Conservation (phyloP, 2,888 invertebrate species). For the Achlya flavicornis region DNA sequence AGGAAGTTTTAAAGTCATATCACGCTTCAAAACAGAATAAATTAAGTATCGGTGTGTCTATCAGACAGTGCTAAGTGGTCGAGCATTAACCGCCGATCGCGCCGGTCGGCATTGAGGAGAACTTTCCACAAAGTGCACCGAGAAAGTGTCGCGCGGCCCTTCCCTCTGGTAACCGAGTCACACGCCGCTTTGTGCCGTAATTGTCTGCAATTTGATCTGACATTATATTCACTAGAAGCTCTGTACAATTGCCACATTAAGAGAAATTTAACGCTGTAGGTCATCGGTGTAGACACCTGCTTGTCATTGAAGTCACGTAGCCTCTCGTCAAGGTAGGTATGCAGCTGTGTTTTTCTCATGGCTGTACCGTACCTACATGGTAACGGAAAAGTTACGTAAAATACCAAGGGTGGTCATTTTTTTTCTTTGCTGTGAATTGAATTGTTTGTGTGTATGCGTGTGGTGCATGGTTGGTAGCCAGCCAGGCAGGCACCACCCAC, state of each 20-base stretch:
- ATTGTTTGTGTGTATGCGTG: too few species aligned
- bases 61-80: neutral
- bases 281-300: neutral
- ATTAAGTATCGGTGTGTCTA: neutral
- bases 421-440: too few species aligned
- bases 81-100: neutral
- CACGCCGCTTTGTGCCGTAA: conserved; percentile 20
- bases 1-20: neutral
- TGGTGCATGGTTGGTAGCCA: too few species aligned
- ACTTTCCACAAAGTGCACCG: conserved; percentile 8
- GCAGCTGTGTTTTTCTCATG: neutral
- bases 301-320: neutral
- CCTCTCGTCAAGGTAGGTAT: conserved; percentile 2
- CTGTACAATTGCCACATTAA: neutral
- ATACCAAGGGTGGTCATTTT: neutral
- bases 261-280: neutral
- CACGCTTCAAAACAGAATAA: neutral
- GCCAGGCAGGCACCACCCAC: too few species aligned
- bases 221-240: conserved; percentile 5
- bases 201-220: conserved; percentile 23
- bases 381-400: neutral
- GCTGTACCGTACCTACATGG: neutral
- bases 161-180: conserved; percentile 19
- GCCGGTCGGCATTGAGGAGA: neutral
- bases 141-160: neutral